These are phyloP conservation scores for Ichneumoninae sp. DNA, from an alignment of 2,888 invertebrate species.

Conservation along the genomic window DNA sequence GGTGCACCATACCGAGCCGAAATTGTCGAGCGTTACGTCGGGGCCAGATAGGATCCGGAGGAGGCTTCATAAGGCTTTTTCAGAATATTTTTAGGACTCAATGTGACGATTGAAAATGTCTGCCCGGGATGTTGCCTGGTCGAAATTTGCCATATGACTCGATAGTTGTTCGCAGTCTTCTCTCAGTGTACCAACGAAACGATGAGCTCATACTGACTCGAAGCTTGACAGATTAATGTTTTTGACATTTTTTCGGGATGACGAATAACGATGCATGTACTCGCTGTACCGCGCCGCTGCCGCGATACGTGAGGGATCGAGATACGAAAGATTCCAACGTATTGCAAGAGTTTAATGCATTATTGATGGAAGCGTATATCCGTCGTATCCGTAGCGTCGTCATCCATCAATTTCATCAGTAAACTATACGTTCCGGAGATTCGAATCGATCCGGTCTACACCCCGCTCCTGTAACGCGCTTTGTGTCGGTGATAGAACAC, in stretches of 20 bases:
- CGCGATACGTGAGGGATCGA: not conserved
- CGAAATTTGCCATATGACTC: too few relatives aligned
- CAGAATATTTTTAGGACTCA: too few relatives aligned
- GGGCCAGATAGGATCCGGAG: too few relatives aligned
- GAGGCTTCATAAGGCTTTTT: too few relatives aligned
- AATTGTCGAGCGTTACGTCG: too few relatives aligned
- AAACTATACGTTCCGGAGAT: slow-evolving; percentile 26
- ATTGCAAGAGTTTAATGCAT: not conserved
- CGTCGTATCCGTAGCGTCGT: not conserved
- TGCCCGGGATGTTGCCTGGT: too few relatives aligned
- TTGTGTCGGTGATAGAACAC: not conserved
- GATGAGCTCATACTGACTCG: not conserved
- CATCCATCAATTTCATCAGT: slow-evolving; percentile 40
- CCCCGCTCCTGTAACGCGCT: slow-evolving; percentile 11
- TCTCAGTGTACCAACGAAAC: too few relatives aligned
- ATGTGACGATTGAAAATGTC: too few relatives aligned
- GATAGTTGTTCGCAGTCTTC: too few relatives aligned
- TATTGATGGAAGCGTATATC: slow-evolving; percentile 16
- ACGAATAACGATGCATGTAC: not conserved
- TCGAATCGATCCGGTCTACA: slow-evolving; percentile 22
- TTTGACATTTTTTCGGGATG: not conserved
- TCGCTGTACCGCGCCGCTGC: not conserved
- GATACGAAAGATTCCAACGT: not conserved
- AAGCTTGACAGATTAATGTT: not conserved
- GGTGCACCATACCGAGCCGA: too few relatives aligned